Conservation (phyloP, 2,888 invertebrate genomes). For the Alitta virens region DNA sequence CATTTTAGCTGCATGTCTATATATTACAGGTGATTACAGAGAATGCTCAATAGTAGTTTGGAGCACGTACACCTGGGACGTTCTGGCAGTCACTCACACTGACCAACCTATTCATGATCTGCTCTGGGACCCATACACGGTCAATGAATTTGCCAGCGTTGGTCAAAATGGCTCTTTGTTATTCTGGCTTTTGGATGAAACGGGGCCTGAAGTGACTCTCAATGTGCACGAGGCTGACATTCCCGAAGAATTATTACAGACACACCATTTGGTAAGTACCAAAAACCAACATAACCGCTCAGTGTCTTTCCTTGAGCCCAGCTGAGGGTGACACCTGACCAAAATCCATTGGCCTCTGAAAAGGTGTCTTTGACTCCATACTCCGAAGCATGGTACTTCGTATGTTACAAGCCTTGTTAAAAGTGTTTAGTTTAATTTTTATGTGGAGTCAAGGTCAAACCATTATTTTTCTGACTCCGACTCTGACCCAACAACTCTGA, state of each 20-base stretch:
- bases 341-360: too few species aligned
- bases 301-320: too few species aligned
- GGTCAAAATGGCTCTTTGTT: slow-evolving; percentile 44
- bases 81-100: slow-evolving; percentile 42
- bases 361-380: too few species aligned
- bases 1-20: too few species aligned
- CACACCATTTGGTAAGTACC: slow-evolving; percentile 29
- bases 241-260: slow-evolving; percentile 45
- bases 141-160: slow-evolving; percentile 53
- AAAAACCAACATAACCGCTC: too few species aligned
- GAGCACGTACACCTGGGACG: slow-evolving; percentile 41
- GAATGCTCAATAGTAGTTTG: slow-evolving; percentile 49
- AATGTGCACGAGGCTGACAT: slow-evolving; percentile 50
- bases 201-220: slow-evolving; percentile 16
- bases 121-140: slow-evolving; percentile 51
- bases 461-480: too few species aligned
- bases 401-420: too few species aligned
- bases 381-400: too few species aligned
- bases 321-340: too few species aligned
- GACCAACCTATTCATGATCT: slow-evolving; percentile 45
- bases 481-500: too few species aligned
- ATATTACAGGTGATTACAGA: slow-evolving; percentile 53
- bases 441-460: too few species aligned
- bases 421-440: too few species aligned
- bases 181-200: slow-evolving; percentile 53